Evolutionary conservation across 2,113 vertebrate species (phyloP).

Genomic region (Salvelinus alpinus): DNA sequence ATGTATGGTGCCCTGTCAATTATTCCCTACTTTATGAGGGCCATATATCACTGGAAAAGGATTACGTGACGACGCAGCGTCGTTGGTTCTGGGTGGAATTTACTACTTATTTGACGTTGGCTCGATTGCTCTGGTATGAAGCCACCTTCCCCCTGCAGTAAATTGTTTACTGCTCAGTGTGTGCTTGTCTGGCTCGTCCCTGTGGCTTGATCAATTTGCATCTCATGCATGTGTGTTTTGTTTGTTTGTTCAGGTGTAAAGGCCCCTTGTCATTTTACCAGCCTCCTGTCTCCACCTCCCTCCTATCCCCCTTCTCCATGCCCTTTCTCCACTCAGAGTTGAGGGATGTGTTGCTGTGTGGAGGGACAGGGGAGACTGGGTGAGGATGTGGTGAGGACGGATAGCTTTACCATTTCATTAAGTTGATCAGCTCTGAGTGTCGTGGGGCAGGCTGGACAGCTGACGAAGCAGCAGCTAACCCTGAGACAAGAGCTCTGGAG

Average conservation of each 20-base stretch:
- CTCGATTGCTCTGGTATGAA: conserved; percentile 40
- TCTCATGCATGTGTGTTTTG: not conserved
- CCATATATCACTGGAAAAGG: conserved; percentile 29
- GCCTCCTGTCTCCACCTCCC: not conserved
- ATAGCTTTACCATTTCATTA: conserved; percentile 30
- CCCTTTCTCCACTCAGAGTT: not conserved
- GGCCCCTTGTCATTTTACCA: not conserved
- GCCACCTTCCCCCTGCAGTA: conserved; percentile 22
- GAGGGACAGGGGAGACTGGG: not conserved
- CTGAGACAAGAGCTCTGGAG: conserved; percentile 22
- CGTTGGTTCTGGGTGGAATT: conserved; percentile 32
- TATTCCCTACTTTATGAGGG: not conserved
- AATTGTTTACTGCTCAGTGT: conserved; percentile 38
- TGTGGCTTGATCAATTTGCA: conserved; percentile 9
- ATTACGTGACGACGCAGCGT: conserved; percentile 30
- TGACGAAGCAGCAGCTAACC: conserved; percentile 40
- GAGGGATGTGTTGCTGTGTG: not conserved
- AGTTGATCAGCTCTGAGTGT: conserved; percentile 38
- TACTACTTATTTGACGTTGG: conserved; percentile 60
- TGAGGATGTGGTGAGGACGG: not conserved
- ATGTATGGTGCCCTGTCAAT: conserved; percentile 3
- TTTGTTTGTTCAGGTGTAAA: not conserved
- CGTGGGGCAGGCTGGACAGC: conserved; percentile 22
- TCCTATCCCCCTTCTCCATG: not conserved
- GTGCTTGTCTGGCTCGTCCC: not conserved